phyloP scores from a whole-genome alignment of 1,140 invertebrate genomes.

The Fopius arisanus region DNA sequence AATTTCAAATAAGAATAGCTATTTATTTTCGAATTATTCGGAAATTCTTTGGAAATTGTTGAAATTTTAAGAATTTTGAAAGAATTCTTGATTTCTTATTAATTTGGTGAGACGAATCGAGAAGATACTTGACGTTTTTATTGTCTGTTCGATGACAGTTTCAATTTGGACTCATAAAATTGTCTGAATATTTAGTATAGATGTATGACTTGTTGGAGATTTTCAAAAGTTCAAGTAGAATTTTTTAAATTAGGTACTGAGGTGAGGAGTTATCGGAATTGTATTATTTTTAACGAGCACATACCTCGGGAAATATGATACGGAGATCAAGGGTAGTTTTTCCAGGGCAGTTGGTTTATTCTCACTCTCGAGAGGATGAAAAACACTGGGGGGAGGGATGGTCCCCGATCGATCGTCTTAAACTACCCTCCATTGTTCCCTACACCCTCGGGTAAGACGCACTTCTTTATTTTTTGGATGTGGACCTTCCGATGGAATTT shows the following conservation, averaged over 20 bases:
- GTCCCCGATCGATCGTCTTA: constrained; percentile 37
- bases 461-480: constrained; percentile 24
- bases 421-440: constrained; percentile 57
- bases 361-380: constrained; percentile 39
- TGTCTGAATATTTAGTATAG: too few relatives aligned
- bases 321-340: neutral
- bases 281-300: neutral
- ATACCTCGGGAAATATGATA: neutral
- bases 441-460: constrained; percentile 42
- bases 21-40: too few relatives aligned
- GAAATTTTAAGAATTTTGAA: too few relatives aligned
- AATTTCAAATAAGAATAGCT: too few relatives aligned
- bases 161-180: too few relatives aligned
- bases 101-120: too few relatives aligned
- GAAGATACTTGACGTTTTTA: too few relatives aligned
- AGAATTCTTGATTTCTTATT: too few relatives aligned
- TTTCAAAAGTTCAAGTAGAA: neutral
- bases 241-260: too few relatives aligned
- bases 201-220: neutral
- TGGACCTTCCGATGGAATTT: constrained; percentile 50
- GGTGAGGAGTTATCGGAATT: too few relatives aligned
- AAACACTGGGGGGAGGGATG: neutral
- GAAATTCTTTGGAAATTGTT: too few relatives aligned
- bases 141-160: too few relatives aligned
- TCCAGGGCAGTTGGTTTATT: constrained; percentile 28